Base-by-base conservation (phyloP, 2,113 vertebrate genomes). In the Actinemys pallida region DNA sequence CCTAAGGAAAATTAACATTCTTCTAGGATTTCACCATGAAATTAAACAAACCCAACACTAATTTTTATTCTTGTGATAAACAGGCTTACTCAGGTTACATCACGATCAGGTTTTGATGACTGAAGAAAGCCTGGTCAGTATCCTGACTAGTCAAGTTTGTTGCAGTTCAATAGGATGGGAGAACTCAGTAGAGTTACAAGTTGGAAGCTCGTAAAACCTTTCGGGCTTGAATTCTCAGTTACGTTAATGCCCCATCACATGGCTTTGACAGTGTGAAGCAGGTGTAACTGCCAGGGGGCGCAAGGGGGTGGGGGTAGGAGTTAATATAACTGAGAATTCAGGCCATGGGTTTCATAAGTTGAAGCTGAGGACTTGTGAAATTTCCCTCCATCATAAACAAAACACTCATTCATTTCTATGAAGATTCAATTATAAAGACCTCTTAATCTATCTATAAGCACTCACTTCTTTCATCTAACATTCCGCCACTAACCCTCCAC, bases 231-330 rank as follows among this genome's bases (percentile, higher is more conserved):
- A 47, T 22, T 50, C 2, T 22, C 83, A 89, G 22, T 52, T 39
- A 27, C 31, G 25, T 0, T 0, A 24, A 13, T 45, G 84, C 19
- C 1, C 1, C 86, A 69, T 76, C 5, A 12, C 12, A 22, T 39
- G 27, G 49, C 8, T 45, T 42, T 24, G 72, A 2, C 17, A 59
- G 31, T 57, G 76, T 0, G 7, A 27, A 50, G 65, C n/a, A 72
- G 65, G 9, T 39, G 65, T 22, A 72, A 20, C 65, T 72, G n/a
- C n/a, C n/a, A 72, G 19, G 8, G 17, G 5, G 16, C 22, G 9
- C 20, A 62, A 9, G 8, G 4, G 6, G 12, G 17, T 27, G 31
- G 3, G 83, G 42, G 27, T 42, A 29, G 50, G 22, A 92, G 39
- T 25, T 72, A 72, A 19, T 39, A 39, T 72, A 72, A n/a, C 19